A percentile compares a stretch with the other conserved stretches of the same genome.
Evolutionary conservation across 2,797 vertebrate genomes (phyloP).

Genomic region (Chloroceryle inda): DNA sequence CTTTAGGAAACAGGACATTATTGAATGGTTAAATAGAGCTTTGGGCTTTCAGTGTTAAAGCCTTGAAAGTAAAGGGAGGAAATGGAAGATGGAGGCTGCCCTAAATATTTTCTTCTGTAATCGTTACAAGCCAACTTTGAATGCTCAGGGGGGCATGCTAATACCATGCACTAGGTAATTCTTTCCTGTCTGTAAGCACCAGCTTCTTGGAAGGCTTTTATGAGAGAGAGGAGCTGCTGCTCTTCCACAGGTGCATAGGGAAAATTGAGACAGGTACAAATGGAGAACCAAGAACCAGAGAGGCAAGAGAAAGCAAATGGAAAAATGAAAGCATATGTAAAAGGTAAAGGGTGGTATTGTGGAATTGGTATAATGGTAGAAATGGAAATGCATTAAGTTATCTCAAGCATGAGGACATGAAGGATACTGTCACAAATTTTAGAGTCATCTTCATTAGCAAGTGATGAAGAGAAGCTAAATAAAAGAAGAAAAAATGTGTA

Average conservation of each 20-base stretch:
- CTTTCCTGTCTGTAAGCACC: neutral
- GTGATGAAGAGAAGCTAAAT: neutral
- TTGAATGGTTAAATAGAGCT: neutral
- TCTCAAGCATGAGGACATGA: neutral
- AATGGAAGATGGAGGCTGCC: neutral
- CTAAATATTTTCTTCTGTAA: neutral
- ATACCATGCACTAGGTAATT: neutral
- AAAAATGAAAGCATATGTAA: neutral
- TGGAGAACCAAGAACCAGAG: neutral
- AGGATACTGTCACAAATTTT: neutral
- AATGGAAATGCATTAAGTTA: neutral
- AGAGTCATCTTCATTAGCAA: neutral
- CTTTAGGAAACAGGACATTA: neutral
- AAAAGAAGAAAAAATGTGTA: neutral
- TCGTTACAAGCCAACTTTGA: neutral
- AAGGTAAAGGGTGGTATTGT: neutral
- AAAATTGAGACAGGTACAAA: neutral
- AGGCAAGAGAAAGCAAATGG: neutral
- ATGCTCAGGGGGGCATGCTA: neutral
- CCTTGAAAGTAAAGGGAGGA: neutral
- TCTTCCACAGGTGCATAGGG: neutral
- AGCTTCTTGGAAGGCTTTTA: neutral
- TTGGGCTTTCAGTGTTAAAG: neutral
- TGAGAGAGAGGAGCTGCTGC: neutral
- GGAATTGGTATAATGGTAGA: neutral